A percentile compares a stretch with the other conserved stretches of the same genome.
These are phyloP conservation scores for Tromatobia lineatoria DNA, from an alignment of 2,888 invertebrate genomes.

Conservation along the genomic window DNA sequence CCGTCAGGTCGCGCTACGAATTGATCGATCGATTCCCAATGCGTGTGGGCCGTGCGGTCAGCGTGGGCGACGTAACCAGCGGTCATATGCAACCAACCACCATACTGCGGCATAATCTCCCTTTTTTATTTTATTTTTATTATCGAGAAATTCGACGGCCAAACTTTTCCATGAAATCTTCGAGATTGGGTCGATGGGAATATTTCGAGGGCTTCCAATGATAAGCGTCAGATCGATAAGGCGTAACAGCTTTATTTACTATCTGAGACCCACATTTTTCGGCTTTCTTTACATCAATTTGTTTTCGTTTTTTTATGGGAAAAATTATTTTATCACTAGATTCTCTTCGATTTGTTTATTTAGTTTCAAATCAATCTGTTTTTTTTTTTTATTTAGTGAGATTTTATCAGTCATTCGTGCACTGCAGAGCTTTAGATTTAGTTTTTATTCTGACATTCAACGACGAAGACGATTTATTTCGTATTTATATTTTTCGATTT, in stretches of 20 bases:
- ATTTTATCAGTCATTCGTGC: too few species aligned
- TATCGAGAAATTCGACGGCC: neutral
- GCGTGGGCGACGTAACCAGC: slow-evolving; percentile 43
- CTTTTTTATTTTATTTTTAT: neutral
- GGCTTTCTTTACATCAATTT: neutral
- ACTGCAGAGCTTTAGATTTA: too few species aligned
- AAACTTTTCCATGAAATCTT: neutral
- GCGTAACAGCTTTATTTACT: neutral
- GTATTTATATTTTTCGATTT: neutral
- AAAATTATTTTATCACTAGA: neutral
- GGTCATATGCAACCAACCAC: slow-evolving; percentile 33
- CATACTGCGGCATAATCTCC: slow-evolving; percentile 7
- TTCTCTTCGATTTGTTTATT: neutral
- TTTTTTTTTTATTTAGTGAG: too few species aligned
- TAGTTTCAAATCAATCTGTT: too few species aligned
- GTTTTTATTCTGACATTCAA: too few species aligned
- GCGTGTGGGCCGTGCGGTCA: slow-evolving; percentile 35
- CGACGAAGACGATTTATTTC: neutral
- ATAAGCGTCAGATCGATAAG: slow-evolving; percentile 16
- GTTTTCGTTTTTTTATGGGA: neutral
- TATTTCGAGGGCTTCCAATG: neutral
- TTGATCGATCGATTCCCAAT: slow-evolving; percentile 60
- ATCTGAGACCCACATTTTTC: neutral
- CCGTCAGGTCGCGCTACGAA: slow-evolving; percentile 29
- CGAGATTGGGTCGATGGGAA: neutral